phyloP scores from a whole-genome alignment of 2,888 invertebrate genomes.

The Flexamia atlantica region DNA sequence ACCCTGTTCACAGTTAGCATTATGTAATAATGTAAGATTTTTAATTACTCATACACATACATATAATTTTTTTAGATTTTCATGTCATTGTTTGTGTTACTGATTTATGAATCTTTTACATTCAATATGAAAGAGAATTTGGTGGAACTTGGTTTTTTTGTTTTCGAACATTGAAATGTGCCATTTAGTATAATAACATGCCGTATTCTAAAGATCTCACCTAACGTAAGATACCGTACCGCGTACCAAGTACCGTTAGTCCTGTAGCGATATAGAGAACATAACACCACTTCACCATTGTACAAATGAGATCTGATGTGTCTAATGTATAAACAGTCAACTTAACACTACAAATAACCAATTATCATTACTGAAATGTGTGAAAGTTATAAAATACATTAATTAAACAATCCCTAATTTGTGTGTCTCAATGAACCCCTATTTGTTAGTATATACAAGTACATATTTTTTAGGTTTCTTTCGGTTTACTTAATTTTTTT shows the following conservation, averaged over 20 bases:
- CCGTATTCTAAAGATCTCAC: conserved; percentile 54
- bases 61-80: conserved; percentile 28
- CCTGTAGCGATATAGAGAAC: conserved; percentile 48
- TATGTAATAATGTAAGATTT: not conserved
- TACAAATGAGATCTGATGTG: conserved; percentile 54
- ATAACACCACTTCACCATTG: conserved; percentile 54
- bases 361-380: conserved; percentile 57
- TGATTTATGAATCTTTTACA: not conserved
- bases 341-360: conserved; percentile 56
- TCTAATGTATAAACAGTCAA: conserved; percentile 44
- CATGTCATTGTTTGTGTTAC: not conserved
- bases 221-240: conserved; percentile 49
- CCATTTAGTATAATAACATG: conserved; percentile 46
- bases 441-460: not conserved
- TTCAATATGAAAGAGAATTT: not conserved
- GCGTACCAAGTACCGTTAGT: conserved; percentile 39
- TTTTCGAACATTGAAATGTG: conserved; percentile 51
- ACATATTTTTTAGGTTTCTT: no score
- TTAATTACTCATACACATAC: not conserved
- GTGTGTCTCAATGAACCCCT: not conserved
- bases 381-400: conserved; percentile 56
- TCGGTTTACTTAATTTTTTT: no score
- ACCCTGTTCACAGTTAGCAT: conserved; percentile 7
- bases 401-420: conserved; percentile 50
- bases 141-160: not conserved